These are phyloP conservation scores for Acheta domesticus DNA, from an alignment of 2,888 invertebrate genomes.

Conservation along the genomic window DNA sequence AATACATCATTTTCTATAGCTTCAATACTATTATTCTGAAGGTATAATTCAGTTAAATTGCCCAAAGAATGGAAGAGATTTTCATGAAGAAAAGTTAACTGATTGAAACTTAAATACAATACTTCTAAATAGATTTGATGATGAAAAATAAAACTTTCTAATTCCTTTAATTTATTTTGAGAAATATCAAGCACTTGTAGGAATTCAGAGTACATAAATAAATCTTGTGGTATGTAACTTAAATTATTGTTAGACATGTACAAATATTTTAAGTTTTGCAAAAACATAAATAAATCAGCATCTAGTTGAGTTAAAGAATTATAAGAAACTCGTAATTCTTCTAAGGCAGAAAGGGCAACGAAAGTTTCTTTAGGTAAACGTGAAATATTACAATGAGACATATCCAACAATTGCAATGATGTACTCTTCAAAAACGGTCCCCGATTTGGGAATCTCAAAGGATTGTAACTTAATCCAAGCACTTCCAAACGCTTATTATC, in stretches of 20 bases:
- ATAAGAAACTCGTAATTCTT: constrained; percentile 23
- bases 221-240: background rate
- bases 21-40: constrained; percentile 30
- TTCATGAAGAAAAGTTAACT: constrained; percentile 24
- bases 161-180: background rate
- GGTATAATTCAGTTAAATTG: constrained; percentile 23
- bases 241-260: constrained; percentile 22
- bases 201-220: background rate
- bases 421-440: constrained; percentile 22
- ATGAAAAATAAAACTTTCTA: constrained; percentile 19
- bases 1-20: constrained; percentile 20
- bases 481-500: constrained; percentile 27
- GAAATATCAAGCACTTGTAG: background rate
- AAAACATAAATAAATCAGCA: background rate
- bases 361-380: constrained; percentile 24
- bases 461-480: constrained; percentile 28
- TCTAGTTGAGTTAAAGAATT: constrained; percentile 24
- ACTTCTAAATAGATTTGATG: constrained; percentile 26
- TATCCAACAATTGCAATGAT: constrained; percentile 23
- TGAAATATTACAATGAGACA: constrained; percentile 24
- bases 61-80: constrained; percentile 23
- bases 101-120: constrained; percentile 29
- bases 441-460: background rate
- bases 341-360: constrained; percentile 4
- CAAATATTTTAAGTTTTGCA: constrained; percentile 19